Conservation (phyloP, 2,797 vertebrate genomes). For the Paedocypris micromegethes region DNA sequence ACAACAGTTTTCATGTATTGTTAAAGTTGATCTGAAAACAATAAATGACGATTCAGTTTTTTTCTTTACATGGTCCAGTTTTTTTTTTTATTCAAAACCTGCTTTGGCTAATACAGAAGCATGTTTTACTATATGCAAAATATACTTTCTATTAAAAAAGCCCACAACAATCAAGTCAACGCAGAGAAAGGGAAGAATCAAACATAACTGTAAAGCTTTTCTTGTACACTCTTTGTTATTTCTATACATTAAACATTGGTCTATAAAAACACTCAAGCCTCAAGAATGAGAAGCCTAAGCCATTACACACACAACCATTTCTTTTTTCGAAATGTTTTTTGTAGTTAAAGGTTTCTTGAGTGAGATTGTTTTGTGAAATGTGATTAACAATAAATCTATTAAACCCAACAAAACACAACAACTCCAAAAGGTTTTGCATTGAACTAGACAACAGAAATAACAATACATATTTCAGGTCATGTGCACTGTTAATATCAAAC, state of each 20-base stretch:
- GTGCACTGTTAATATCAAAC: no score
- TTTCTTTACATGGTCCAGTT: neutral
- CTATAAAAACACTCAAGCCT: slow-evolving; percentile 21
- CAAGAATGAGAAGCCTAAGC: slow-evolving; percentile 14
- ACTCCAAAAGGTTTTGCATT: no score
- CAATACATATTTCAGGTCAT: no score
- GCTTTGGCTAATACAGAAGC: slow-evolving; percentile 28
- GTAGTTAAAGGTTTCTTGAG: no score
- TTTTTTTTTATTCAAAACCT: slow-evolving; percentile 5
- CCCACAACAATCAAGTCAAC: slow-evolving; percentile 13
- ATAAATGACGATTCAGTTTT: neutral
- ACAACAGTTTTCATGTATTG: no score
- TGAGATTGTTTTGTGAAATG: no score
- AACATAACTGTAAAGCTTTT: slow-evolving; percentile 7
- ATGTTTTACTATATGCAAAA: slow-evolving; percentile 43
- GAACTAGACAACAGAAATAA: no score
- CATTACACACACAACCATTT: neutral
- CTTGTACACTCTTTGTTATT: slow-evolving; percentile 25
- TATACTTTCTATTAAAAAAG: slow-evolving; percentile 43
- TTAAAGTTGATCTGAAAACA: neutral
- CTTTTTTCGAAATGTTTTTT: no score
- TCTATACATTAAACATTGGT: slow-evolving; percentile 15
- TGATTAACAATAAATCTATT: no score
- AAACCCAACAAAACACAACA: no score
- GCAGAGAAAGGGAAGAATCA: slow-evolving; percentile 2